phyloP scores from a whole-genome alignment of 2,888 invertebrate genomes.

The Drosophila quinaria region DNA sequence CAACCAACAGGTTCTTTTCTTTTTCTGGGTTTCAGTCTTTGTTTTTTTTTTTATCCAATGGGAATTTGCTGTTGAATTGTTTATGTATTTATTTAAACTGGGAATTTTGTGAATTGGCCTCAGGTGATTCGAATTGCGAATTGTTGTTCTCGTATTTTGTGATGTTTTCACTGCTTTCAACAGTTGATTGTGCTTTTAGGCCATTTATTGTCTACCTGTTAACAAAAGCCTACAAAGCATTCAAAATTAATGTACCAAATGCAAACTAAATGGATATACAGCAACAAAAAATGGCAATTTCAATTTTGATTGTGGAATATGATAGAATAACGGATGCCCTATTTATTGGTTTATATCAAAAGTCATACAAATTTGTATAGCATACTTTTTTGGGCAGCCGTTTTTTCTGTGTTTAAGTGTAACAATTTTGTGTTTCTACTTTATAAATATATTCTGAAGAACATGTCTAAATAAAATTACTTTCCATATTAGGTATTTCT shows the following conservation, averaged over 20 bases:
- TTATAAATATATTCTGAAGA: background rate
- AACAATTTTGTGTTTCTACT: background rate
- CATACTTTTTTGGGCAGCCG: background rate
- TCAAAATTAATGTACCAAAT: constrained; percentile 26
- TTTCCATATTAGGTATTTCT: background rate
- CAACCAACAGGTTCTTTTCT: constrained; percentile 44
- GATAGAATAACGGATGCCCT: background rate
- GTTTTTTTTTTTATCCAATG: constrained; percentile 38
- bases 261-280: constrained; percentile 11
- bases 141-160: constrained; percentile 28
- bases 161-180: constrained; percentile 25
- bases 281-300: background rate
- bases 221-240: constrained; percentile 24
- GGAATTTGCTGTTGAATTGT: constrained; percentile 57
- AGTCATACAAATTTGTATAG: background rate
- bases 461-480: background rate
- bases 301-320: background rate
- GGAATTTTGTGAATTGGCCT: constrained; percentile 68
- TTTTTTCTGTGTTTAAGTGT: too few species aligned
- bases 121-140: constrained; percentile 58
- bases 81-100: constrained; percentile 65
- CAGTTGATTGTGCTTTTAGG: constrained; percentile 34
- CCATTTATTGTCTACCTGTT: constrained; percentile 12
- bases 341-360: background rate
- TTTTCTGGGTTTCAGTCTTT: constrained; percentile 3